A percentile compares a stretch with the other conserved stretches of the same genome.
phyloP scores from a whole-genome alignment of 1,140 invertebrate genomes.

The Zaprionus taronus region DNA sequence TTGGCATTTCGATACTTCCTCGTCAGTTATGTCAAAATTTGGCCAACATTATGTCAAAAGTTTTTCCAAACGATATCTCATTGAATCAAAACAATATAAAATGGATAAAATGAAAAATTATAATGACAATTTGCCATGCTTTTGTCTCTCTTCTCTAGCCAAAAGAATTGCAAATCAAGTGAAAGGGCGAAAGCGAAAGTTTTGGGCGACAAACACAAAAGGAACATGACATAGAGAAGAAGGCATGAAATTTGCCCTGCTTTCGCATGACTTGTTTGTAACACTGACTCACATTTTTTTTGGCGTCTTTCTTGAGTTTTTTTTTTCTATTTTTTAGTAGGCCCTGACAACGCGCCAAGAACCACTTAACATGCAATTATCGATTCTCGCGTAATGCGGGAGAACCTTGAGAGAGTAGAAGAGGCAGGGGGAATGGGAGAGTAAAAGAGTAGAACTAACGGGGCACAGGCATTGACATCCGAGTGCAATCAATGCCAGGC shows the following conservation, averaged over 20 bases:
- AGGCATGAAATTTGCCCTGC: constrained; percentile 3
- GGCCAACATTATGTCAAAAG: constrained; percentile 48
- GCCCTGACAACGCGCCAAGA: constrained; percentile 41
- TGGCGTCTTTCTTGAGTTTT: constrained; percentile 39
- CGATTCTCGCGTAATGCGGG: constrained; percentile 64
- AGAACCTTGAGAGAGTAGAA: constrained; percentile 2
- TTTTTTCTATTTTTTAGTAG: constrained; percentile 2
- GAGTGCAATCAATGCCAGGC: constrained; percentile 58
- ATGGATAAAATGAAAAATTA: neutral
- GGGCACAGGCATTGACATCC: constrained; percentile 26
- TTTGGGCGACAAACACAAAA: constrained; percentile 7
- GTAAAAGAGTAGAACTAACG: constrained; percentile 5
- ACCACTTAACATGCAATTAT: constrained; percentile 67
- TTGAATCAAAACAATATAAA: constrained; percentile 4
- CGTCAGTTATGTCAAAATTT: constrained; percentile 64
- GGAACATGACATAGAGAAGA: constrained; percentile 9
- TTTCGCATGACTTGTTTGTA: constrained; percentile 17
- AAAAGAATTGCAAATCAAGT: constrained; percentile 49
- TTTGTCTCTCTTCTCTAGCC: constrained; percentile 32
- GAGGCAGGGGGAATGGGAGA: neutral
- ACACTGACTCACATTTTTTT: constrained; percentile 54
- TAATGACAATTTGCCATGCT: constrained; percentile 28
- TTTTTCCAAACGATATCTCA: constrained; percentile 33
- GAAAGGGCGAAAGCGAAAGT: constrained; percentile 70
- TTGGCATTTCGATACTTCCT: constrained; percentile 45